Base-by-base conservation (phyloP, 2,888 invertebrate genomes). In the Artemia sp. region DNA sequence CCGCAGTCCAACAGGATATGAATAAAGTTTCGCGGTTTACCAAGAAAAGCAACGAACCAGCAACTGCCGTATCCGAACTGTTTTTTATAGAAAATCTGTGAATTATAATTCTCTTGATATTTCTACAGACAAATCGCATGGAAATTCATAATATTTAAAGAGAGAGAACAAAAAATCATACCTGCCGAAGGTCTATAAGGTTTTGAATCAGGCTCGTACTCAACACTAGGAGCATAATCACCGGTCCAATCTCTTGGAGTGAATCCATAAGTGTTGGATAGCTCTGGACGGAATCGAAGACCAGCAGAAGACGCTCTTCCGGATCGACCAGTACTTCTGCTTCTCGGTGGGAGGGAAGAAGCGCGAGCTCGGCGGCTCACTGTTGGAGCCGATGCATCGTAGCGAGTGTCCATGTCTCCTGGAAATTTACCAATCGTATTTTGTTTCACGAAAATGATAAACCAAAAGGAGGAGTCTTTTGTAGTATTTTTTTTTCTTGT, bases 391-490 rank as follows among this genome's bases (percentile, higher is more conserved):
- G 38, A 38, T n/a, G 14, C 24, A 10, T 58, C 64, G 64, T 58
- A 58, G 64, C 64, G 64, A n/a, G 64, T 58, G 64, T 58, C 64
- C 64, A 58, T 58, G 24, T 58, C 64, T n/a, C 64, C 64, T 58
- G 64, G 10, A 24, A 10, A 58, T 24, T n/a, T 8, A 10, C 9
- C 24, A 38, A 38, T 38, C 38, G 38, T 19, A 19, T 19, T 19
- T 19, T 19, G 19, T 38, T 38, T 5, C 38, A 38, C 38, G 6
- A 38, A 38, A 38, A 38, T 3, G 38, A 38, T 38, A 38, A 38
- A 38, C 2, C 1, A 38, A 38, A 5, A 38, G 1, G 38, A 38
- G 38, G 38, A 38, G 38, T 38, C 38, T 38, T 2, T 38, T 38
- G 38, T 38, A 38, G 38, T 6, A 38, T 38, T 38, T 38, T 1